phyloP scores from a whole-genome alignment of 2,888 invertebrate species.

The Conops quadrifasciatus region DNA sequence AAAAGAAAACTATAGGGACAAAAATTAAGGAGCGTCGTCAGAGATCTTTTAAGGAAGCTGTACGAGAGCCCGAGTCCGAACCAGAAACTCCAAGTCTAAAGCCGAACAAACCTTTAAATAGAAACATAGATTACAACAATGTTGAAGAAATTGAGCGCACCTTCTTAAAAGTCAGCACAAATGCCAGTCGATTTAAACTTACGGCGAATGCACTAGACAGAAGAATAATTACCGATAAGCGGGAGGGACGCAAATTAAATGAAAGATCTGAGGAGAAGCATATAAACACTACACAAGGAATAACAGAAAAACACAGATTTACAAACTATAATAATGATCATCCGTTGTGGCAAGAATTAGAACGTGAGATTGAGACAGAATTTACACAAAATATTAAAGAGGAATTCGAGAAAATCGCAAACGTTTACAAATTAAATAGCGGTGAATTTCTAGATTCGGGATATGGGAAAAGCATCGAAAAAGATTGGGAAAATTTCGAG shows the following conservation, averaged over 20 bases:
- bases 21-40: no score
- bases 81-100: not conserved
- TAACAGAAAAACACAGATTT: conserved; percentile 8
- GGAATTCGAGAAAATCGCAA: conserved; percentile 52
- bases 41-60: no score
- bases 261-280: conserved; percentile 12
- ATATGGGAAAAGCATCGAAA: conserved; percentile 56
- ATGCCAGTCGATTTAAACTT: not conserved
- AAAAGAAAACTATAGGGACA: no score
- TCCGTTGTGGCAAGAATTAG: conserved; percentile 45
- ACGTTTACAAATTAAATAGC: conserved; percentile 54
- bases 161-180: conserved; percentile 10
- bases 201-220: conserved; percentile 31
- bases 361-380: conserved; percentile 41
- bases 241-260: conserved; percentile 32
- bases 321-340: conserved; percentile 13
- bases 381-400: conserved; percentile 44
- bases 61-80: no score
- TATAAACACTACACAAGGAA: not conserved
- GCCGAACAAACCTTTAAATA: conserved; percentile 41
- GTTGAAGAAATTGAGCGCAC: not conserved
- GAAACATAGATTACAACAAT: conserved; percentile 28
- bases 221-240: conserved; percentile 34
- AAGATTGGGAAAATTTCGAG: conserved; percentile 56
- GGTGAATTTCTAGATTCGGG: conserved; percentile 51